Conservation (phyloP, 2,888 invertebrate species). For the Branchipolynoe longqiensis region DNA sequence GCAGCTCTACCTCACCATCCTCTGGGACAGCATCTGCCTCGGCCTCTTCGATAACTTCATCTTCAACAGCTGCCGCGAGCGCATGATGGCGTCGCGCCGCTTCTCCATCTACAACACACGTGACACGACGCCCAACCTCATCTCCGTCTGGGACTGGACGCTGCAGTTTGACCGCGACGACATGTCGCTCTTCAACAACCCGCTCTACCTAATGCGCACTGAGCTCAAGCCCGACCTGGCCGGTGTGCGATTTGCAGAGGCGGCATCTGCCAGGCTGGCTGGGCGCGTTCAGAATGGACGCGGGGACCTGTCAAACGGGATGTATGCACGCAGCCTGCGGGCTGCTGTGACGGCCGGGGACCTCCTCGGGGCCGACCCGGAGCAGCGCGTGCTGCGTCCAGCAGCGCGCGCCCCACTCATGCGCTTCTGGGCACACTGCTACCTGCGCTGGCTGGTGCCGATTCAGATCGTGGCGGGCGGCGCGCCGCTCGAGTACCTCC, state of each 20-base stretch:
- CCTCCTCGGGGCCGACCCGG: constrained; percentile 35
- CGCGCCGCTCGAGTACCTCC: constrained; percentile 80
- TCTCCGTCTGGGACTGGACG: constrained; percentile 92
- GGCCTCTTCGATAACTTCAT: constrained; percentile 96
- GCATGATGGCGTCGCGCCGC: constrained; percentile 77
- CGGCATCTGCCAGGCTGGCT: neutral
- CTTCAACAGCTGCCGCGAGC: constrained; percentile 92
- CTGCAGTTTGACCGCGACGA: constrained; percentile 92
- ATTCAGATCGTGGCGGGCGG: constrained; percentile 90
- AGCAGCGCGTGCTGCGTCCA: constrained; percentile 61
- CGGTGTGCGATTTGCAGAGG: constrained; percentile 2
- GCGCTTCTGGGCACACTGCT: constrained; percentile 93
- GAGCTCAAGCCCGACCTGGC: constrained; percentile 46
- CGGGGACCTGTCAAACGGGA: constrained; percentile 23
- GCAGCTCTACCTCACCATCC: constrained; percentile 93
- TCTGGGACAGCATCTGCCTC: constrained; percentile 94
- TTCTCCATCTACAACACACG: constrained; percentile 80
- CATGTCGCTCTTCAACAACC: constrained; percentile 91
- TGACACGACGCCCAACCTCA: constrained; percentile 46
- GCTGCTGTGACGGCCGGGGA: constrained; percentile 52
- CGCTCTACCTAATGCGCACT: constrained; percentile 84
- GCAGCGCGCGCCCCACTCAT: constrained; percentile 65
- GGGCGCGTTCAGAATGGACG: constrained; percentile 71
- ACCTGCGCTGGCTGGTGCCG: constrained; percentile 93
- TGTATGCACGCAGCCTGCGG: constrained; percentile 63